Evolutionary conservation across 2,113 vertebrate genomes (phyloP), one percentile per base, ranked within the genome.

Genomic region (Burhinus bistriatus): DNA sequence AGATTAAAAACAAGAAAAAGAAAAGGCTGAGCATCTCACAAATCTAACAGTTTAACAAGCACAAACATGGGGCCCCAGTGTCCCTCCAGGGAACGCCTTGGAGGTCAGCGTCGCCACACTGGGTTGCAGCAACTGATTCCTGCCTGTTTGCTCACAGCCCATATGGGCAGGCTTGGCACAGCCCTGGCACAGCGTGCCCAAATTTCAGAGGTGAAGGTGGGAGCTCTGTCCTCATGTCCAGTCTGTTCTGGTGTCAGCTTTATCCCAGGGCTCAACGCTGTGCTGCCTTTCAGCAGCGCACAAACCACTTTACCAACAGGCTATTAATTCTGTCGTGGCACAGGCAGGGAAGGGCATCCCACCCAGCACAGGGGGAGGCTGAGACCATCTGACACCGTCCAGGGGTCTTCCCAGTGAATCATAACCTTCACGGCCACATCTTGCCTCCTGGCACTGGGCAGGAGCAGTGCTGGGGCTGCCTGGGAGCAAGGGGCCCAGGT

Each of bases 351-450:
- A 5, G 77, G 7, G 3, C 70, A 20, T 27, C 62, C 26, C 49
- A 8, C 51, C 30, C 27, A 4, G n/a, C 0, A 0, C 49, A 9
- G 44, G 47, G 40, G 11, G 11, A 27, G 29, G 4, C 76, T 23
- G 81, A 36, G 22, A 4, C 64, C 3, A 0, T 4, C 44, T n/a
- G 73, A 19, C 49, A 9, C 36, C 9, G 2, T 1, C 55, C 49
- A 2, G 38, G 42, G 7, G 5, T 32, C 59, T 30, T 32, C 18
- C 34, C 0, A 0, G 6, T 9, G 47, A 27, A 11, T 15, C 1
- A 0, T 14, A 11, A 58, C 20, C 38, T 1, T 7, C 57, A 12
- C 0, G 0, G 81, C 72, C 27, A 20, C 68, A 6, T 26, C 81
- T 20, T 65, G 27, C 19, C 75, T 42, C 54, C 58, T 15, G 40